Percentiles rank a stretch among this genome's conserved stretches.
Conservation (phyloP, 2,888 invertebrate species). For the Chymomyza fuscimana region DNA sequence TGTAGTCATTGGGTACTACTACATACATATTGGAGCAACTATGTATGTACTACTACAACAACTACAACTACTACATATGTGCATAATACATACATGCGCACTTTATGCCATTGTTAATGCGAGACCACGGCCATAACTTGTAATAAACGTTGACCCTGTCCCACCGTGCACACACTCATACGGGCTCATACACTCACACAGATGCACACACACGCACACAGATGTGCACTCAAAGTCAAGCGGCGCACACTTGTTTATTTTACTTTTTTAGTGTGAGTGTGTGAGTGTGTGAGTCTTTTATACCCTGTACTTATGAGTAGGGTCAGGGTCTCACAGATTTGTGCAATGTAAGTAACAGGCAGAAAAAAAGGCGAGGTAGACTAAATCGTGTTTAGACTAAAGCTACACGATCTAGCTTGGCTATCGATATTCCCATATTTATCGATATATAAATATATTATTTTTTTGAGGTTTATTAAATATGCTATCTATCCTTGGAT, state of each 20-base stretch:
- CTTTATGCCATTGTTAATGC: background rate
- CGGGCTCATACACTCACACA: background rate
- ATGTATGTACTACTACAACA: background rate
- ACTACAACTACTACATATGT: background rate
- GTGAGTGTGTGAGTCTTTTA: too few relatives aligned
- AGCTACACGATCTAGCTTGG: too few relatives aligned
- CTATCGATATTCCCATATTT: too few relatives aligned
- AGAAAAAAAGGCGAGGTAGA: too few relatives aligned
- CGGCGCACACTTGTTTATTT: background rate
- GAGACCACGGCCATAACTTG: background rate
- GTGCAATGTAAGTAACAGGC: too few relatives aligned
- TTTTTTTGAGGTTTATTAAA: too few relatives aligned
- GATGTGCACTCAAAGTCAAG: background rate
- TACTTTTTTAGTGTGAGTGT: background rate
- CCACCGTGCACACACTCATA: background rate
- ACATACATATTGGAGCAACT: too few relatives aligned
- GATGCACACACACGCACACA: background rate
- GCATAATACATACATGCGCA: background rate
- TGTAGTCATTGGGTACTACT: background rate
- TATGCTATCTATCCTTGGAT: too few relatives aligned
- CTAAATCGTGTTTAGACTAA: too few relatives aligned
- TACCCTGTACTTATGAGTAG: too few relatives aligned
- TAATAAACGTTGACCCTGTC: constrained; percentile 1
- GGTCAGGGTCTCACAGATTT: too few relatives aligned
- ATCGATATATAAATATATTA: too few relatives aligned